These are phyloP conservation scores for Phylloscopus whistleri DNA, from an alignment of 2,113 vertebrate genomes.

Conservation along the genomic window DNA sequence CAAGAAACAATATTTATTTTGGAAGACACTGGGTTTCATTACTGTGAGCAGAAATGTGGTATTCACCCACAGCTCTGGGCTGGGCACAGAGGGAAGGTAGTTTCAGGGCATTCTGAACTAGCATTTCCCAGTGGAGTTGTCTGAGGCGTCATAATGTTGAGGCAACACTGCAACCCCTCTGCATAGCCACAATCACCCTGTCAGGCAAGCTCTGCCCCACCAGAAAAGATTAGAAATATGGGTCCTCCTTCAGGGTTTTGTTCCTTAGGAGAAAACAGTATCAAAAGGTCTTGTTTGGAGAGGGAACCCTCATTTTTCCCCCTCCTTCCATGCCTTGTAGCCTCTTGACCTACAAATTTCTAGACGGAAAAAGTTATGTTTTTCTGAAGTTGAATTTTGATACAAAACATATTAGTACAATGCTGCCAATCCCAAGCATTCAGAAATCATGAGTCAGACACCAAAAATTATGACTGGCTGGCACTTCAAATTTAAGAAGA, in stretches of 20 bases:
- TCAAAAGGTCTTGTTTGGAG: neutral
- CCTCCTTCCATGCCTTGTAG: neutral
- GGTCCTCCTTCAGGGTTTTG: neutral
- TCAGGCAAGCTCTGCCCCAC: neutral
- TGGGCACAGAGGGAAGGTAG: neutral
- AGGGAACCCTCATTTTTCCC: neutral
- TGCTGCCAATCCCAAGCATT: neutral
- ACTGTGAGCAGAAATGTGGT: neutral
- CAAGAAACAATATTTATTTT: slow-evolving; percentile 65
- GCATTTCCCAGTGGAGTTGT: neutral
- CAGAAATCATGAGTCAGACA: slow-evolving; percentile 1
- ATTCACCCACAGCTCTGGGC: neutral
- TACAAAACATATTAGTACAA: slow-evolving; percentile 4
- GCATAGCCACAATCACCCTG: neutral
- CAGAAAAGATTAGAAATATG: neutral
- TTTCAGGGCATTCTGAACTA: neutral
- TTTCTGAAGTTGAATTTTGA: slow-evolving; percentile 1
- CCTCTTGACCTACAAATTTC: neutral
- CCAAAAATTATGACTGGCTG: neutral
- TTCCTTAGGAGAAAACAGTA: neutral
- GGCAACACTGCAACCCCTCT: neutral
- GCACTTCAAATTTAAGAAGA: neutral
- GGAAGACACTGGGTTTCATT: slow-evolving; percentile 14
- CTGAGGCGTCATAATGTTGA: rapidly evolving
- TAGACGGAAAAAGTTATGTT: neutral